Evolutionary conservation across 2,113 vertebrate species (phyloP), one percentile per base, ranked within the genome.

Genomic region (Cinclus cinclus): DNA sequence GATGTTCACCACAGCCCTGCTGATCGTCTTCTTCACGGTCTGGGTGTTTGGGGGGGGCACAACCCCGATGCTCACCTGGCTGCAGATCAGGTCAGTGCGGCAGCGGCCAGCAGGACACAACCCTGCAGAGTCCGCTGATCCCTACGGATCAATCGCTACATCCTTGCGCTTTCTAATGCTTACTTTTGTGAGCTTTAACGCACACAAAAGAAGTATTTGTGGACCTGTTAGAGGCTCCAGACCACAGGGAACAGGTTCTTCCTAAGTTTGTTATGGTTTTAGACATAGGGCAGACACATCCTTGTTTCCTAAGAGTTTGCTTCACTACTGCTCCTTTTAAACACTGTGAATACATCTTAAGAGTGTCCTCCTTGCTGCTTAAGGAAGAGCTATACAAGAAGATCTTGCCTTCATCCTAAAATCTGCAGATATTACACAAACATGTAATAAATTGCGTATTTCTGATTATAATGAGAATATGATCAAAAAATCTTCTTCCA

Each of bases 1-100:
- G 97, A 98, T 99, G 98, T 96, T 99, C 64, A 98, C 96, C 91
- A 98, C 98, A 52, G 98, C 98, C 0, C 97, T 99, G 78, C 97
- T 99, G 53, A 90, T 99, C 2, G 98, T 99, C 22, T 97, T 98
- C 93, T 98, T 98, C 96, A 99, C 98, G 0, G 97, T 98, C 87
- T 99, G 98, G 98, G 96, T 98, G 3, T 97, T 98, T 16, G 98
- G 98, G 49, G 97, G 98, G 3, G 98, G 98, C 50, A 98, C 98
- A 1, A 97, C 97, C 2, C 98, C 98, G 2, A 97, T 98, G 98
- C 98, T 99, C 63, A 90, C 96, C 0, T 97, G 96, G 97, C 98
- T 99, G 71, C 97, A 98, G 79, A 98, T 99, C 98, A 98, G 98
- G 99, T 99, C 44, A 92, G 98, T 98, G 14, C 25, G 56, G 17